Evolutionary conservation across 2,797 vertebrate genomes (phyloP), one percentile per base, ranked within the genome.

Genomic region (Sebastes variabilis): DNA sequence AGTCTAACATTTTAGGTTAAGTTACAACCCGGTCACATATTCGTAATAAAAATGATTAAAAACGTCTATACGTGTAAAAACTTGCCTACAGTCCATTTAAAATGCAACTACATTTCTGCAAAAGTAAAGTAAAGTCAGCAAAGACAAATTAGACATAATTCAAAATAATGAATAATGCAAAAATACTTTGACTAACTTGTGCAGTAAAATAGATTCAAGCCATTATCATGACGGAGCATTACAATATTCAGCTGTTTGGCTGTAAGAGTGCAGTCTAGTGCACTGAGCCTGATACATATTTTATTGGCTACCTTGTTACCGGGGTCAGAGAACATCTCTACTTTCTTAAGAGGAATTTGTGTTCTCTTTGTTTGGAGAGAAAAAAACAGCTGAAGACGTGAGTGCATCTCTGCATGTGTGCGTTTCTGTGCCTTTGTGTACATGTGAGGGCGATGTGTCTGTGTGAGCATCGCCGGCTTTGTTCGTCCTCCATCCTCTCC

Each of bases 221-320:
- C 54, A 24, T 42, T n/a, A 30, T 49, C 30, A 32, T 66, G 65
- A 72, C 5, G 0, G 69, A 73, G 61, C 36, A 3, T 52, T 42
- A 27, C 14, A 66, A 61, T 69, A 79, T 82, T 75, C 59, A 81
- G 27, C 52, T 32, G 72, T 52, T 52, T 61, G 61, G 56, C 66
- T 78, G 18, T 4, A 13, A 34, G 65, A 55, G 61, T 32, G 66
- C 8, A 22, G 59, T 30, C 49, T 52, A 49, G 20, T 30, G 80
- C 74, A 59, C 34, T 13, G 34, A 5, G 72, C 16, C 60, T 6
- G 38, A 66, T 88, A 64, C 74, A 85, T 81, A 36, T 91, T 92
- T 91, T 62, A 92, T 78, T 69, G 38, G 72, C 24, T 27, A 42
- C 66, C 62, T 89, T 67, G 68, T 90, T 82, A 69, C 59, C 9